Evolutionary conservation across 2,797 vertebrate genomes (phyloP).

Genomic region (Momotus momota): DNA sequence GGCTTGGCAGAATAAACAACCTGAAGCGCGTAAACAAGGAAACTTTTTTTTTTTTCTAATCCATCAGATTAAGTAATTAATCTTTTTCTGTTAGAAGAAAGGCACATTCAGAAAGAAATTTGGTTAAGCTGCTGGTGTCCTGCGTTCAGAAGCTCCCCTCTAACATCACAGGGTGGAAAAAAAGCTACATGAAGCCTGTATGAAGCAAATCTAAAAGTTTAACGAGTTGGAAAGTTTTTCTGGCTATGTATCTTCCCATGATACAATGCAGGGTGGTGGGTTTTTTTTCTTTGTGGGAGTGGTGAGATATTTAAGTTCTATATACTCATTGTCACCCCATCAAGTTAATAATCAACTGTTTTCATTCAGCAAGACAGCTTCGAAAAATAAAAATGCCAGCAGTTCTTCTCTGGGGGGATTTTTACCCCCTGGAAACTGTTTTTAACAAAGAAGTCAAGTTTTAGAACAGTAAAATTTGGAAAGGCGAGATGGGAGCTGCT

Average conservation of each 20-base stretch:
- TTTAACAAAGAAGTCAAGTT: slow-evolving; percentile 58
- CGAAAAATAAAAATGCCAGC: slow-evolving; percentile 63
- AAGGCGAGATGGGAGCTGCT: slow-evolving; percentile 22
- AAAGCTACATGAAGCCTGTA: slow-evolving; percentile 58
- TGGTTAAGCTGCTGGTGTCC: background rate
- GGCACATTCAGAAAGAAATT: background rate
- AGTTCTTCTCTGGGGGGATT: slow-evolving; percentile 53
- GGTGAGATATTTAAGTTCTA: slow-evolving; percentile 67
- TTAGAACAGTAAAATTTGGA: slow-evolving; percentile 56
- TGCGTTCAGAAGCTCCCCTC: background rate
- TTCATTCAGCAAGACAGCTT: slow-evolving; percentile 59
- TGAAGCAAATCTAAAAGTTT: slow-evolving; percentile 65
- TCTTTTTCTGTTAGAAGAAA: background rate
- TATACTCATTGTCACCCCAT: slow-evolving; percentile 60
- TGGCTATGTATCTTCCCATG: slow-evolving; percentile 62
- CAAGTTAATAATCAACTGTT: slow-evolving; percentile 60
- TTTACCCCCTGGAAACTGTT: slow-evolving; percentile 53
- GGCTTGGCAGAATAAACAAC: slow-evolving; percentile 39
- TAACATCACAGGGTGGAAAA: slow-evolving; percentile 37
- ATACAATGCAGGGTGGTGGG: slow-evolving; percentile 48
- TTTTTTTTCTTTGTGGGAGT: slow-evolving; percentile 44
- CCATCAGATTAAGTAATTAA: slow-evolving; percentile 14
- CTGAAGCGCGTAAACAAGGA: slow-evolving; percentile 39
- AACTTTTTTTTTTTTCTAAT: slow-evolving; percentile 47
- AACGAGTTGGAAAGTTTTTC: slow-evolving; percentile 66